These are phyloP conservation scores for Falcaria lacertinaria DNA, from an alignment of 2,888 invertebrate species.

Conservation along the genomic window DNA sequence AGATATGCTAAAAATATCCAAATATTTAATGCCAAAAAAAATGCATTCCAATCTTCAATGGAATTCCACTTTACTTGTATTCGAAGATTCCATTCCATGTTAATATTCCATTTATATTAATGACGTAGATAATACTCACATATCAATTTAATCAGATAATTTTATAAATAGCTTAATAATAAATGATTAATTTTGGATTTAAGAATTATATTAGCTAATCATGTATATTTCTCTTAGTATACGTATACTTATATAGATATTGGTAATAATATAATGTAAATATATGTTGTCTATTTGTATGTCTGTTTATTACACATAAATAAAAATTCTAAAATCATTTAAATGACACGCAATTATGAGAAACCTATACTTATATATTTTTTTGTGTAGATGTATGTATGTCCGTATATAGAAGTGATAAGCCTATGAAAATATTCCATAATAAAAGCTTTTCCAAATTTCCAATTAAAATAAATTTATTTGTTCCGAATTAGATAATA, in stretches of 20 bases:
- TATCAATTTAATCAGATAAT: conserved; percentile 33
- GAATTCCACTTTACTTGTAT: background rate
- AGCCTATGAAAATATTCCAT: too few species aligned
- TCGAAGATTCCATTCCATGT: conserved; percentile 5
- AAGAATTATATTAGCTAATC: background rate
- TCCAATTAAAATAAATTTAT: too few species aligned
- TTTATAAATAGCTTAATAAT: conserved; percentile 6
- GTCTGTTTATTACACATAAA: conserved; percentile 18
- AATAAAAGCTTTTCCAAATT: too few species aligned
- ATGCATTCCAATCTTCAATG: conserved; percentile 1
- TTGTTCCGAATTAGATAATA: conserved; percentile 4
- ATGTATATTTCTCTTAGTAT: background rate
- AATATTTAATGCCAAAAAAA: conserved; percentile 42
- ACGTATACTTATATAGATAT: conserved; percentile 11
- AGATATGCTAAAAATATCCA: too few species aligned
- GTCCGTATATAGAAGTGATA: too few species aligned
- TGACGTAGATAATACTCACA: conserved; percentile 43
- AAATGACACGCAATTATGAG: conserved; percentile 3
- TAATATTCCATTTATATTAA: conserved; percentile 8
- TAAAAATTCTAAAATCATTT: too few species aligned
- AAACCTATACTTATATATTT: too few species aligned
- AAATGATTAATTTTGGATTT: conserved; percentile 11
- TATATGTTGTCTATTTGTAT: conserved; percentile 42
- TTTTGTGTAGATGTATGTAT: too few species aligned
- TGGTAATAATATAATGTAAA: conserved; percentile 21